Percentiles rank a stretch among this genome's conserved stretches.
Evolutionary conservation across 2,888 invertebrate genomes (phyloP).

Genomic region (Teinopalpus imperialis): DNA sequence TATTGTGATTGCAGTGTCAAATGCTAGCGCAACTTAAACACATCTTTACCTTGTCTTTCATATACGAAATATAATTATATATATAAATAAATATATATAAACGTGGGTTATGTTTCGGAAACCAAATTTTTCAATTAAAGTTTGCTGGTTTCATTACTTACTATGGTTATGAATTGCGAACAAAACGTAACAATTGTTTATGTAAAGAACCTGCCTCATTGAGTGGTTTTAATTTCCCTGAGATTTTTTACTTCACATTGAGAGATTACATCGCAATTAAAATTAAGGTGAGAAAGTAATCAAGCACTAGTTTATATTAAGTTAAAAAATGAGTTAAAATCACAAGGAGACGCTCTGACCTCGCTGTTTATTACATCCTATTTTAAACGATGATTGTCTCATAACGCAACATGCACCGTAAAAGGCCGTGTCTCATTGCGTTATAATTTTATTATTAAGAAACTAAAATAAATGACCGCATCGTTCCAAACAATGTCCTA

Average conservation of each 20-base stretch:
- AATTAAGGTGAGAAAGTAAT: too few species aligned
- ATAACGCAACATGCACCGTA: conserved; percentile 17
- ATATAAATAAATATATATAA: too few species aligned
- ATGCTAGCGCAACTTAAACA: too few species aligned
- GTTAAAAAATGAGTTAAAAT: too few species aligned
- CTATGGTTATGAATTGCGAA: too few species aligned
- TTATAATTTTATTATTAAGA: conserved; percentile 22
- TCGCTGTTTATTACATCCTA: conserved; percentile 30
- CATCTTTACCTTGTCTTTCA: too few species aligned
- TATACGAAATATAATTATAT: too few species aligned
- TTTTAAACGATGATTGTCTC: conserved; percentile 27
- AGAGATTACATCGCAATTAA: conserved; percentile 6
- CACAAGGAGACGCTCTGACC: conserved; percentile 27
- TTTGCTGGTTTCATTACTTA: too few species aligned
- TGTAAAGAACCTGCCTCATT: conserved; percentile 5
- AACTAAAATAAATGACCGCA: conserved; percentile 20
- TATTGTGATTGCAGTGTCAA: too few species aligned
- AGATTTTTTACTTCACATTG: conserved; percentile 28
- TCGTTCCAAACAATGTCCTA: neutral
- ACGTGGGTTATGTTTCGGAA: too few species aligned
- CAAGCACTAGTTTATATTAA: too few species aligned
- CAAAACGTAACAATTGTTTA: conserved; percentile 1
- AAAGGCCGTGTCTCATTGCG: conserved; percentile 25
- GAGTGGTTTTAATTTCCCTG: conserved; percentile 28
- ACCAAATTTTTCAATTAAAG: too few species aligned